Conservation (phyloP, 2,888 invertebrate species). For the Plemyria rubiginata region DNA sequence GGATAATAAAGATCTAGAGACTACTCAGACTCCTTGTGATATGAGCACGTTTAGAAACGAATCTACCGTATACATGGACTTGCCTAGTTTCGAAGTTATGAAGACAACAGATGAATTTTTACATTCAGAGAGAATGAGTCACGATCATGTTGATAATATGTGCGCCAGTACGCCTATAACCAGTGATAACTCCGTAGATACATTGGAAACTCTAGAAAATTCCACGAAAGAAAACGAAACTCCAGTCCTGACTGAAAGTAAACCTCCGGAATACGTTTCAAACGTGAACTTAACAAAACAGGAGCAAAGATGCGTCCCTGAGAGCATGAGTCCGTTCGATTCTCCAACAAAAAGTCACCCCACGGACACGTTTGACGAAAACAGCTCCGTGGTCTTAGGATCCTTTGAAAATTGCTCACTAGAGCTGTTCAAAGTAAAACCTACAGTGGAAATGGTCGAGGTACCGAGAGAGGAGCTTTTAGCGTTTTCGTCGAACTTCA, state of each 20-base stretch:
- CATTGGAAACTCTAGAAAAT: conserved; percentile 54
- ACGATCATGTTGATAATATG: conserved; percentile 47
- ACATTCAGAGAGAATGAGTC: conserved; percentile 62
- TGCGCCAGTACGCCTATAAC: conserved; percentile 70
- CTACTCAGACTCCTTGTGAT: conserved; percentile 38
- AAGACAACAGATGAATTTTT: conserved; percentile 65
- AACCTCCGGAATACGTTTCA: conserved; percentile 50
- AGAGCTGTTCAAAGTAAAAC: conserved; percentile 81
- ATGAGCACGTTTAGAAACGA: conserved; percentile 59
- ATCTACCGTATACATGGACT: conserved; percentile 75
- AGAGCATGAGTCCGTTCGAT: conserved; percentile 72
- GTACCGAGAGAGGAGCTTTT: conserved; percentile 78
- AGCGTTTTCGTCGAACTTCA: conserved; percentile 83
- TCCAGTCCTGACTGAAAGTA: conserved; percentile 49
- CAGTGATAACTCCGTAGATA: conserved; percentile 58
- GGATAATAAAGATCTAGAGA: conserved; percentile 43
- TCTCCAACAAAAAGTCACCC: conserved; percentile 77
- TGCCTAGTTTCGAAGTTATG: conserved; percentile 61
- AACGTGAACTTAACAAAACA: conserved; percentile 58
- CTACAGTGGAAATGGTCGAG: conserved; percentile 66
- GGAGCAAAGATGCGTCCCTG: conserved; percentile 65
- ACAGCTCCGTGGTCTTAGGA: conserved; percentile 84
- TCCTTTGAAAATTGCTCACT: conserved; percentile 84
- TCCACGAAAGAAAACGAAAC: conserved; percentile 48
- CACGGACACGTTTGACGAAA: conserved; percentile 77